Evolutionary conservation across 2,113 vertebrate species (phyloP).

Genomic region (Osmerus mordax): DNA sequence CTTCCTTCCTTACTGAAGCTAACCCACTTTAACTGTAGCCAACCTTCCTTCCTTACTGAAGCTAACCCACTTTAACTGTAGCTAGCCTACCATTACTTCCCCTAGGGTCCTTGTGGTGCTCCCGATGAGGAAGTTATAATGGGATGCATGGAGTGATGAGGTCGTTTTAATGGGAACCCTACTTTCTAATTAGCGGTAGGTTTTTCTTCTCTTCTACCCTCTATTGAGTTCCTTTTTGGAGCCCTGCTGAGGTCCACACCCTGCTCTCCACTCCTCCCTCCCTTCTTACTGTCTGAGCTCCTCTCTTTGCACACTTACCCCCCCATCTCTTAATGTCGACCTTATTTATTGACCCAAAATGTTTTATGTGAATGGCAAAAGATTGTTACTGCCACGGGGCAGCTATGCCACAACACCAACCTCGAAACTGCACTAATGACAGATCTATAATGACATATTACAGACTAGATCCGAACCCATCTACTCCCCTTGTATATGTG

Average conservation of each 20-base stretch:
- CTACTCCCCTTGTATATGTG: no score
- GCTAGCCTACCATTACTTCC: background rate
- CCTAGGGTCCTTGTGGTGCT: background rate
- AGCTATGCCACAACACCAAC: no score
- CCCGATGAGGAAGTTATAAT: conserved; percentile 32
- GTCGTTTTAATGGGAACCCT: conserved; percentile 48
- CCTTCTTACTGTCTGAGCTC: no score
- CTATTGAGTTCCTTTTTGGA: background rate
- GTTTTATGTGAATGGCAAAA: no score
- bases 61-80: background rate
- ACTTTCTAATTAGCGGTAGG: conserved; percentile 52
- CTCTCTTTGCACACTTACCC: no score
- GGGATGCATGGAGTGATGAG: conserved; percentile 34
- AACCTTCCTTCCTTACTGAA: background rate
- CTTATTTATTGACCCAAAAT: no score
- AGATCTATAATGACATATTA: no score
- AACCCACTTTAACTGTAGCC: background rate
- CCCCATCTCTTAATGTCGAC: no score
- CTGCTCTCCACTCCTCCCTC: conserved; percentile 15
- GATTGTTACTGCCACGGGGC: no score
- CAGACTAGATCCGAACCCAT: no score
- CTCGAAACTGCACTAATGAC: no score
- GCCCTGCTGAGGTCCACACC: conserved; percentile 13
- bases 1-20: background rate
- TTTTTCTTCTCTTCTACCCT: conserved; percentile 33